Percentiles rank a stretch among this genome's conserved stretches.
Conservation (phyloP, 2,888 invertebrate genomes). For the Trachelus troglodyta region DNA sequence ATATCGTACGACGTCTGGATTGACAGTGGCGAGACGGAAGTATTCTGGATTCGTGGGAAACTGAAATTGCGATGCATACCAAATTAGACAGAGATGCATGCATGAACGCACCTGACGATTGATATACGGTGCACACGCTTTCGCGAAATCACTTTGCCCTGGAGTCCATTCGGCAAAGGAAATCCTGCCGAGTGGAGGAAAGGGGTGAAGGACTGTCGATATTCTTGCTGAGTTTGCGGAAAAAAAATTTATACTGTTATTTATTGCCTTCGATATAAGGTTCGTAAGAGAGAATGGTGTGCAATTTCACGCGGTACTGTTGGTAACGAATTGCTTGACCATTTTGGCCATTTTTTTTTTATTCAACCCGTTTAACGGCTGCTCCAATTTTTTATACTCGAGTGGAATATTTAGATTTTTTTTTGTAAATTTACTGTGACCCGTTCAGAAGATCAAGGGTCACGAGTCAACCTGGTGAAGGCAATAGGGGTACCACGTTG, state of each 20-base stretch:
- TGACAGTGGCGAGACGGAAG: neutral
- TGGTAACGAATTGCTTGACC: neutral
- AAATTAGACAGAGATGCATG: neutral
- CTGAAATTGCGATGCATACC: constrained; percentile 5
- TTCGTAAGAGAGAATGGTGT: neutral
- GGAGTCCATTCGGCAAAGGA: neutral
- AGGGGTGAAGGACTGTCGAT: neutral
- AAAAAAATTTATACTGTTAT: neutral
- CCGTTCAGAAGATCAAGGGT: neutral
- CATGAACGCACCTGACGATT: neutral
- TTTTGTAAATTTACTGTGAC: neutral
- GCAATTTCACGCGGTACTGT: neutral
- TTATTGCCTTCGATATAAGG: neutral
- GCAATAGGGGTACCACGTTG: neutral
- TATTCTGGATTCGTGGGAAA: constrained; percentile 4
- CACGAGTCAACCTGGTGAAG: neutral
- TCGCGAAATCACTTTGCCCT: neutral
- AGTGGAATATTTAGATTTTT: neutral
- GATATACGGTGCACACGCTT: neutral
- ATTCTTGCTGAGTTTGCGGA: neutral
- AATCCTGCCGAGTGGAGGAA: neutral
- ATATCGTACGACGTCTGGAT: neutral
- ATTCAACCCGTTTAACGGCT: neutral
- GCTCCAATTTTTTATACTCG: neutral
- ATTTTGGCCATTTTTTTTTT: neutral